Base-by-base conservation (phyloP, 2,888 invertebrate species). In the Oxycera nigricornis region DNA sequence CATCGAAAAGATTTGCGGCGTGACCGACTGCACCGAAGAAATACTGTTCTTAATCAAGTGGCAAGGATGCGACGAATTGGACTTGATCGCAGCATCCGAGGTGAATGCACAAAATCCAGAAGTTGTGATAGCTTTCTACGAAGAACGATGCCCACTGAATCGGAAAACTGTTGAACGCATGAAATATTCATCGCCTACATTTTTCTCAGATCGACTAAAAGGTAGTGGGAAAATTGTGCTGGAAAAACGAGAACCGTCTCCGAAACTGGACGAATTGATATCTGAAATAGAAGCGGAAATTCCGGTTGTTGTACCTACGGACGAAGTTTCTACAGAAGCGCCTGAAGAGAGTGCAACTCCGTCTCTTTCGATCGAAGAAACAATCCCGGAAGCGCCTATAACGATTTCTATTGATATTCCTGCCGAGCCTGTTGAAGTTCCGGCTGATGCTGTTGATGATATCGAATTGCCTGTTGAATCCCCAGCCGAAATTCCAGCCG, bases 1-100 rank as follows among this genome's bases (percentile, higher is more conserved):
- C 76, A 92, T 96, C 28, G 93, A 96, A 75, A 92, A 92, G 84
- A 96, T 97, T 73, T 90, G 96, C 75, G 96, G 96, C 2, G 95
- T 94, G 0, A 96, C 96, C 20, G 91, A 96, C 81, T 92, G 92
- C n/a, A 92, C 91, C 79, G 96, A 95, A 0, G 93, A 93, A 81
- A 87, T 96, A 0, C 94, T 92, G 89, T 97, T 96, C 82, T 87
- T 97, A 28, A 93, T 97, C 81, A 94, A 96, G 87, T 97, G 97
- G 97, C 91, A 86, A 82, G 87, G 82, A 74, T 91, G 91, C 78
- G 83, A 87, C 28, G 91, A 91, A 79, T 86, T 89, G n/a, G 91
- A 91, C 79, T 87, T 91, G 57, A 89, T 91, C 0, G 86, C 88
- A 0, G 89, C 90, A 0, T 86, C 87, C n/a, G 89, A 90, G 46